Evolutionary conservation across 2,113 vertebrate genomes (phyloP).

Genomic region (Microtus richardsoni): DNA sequence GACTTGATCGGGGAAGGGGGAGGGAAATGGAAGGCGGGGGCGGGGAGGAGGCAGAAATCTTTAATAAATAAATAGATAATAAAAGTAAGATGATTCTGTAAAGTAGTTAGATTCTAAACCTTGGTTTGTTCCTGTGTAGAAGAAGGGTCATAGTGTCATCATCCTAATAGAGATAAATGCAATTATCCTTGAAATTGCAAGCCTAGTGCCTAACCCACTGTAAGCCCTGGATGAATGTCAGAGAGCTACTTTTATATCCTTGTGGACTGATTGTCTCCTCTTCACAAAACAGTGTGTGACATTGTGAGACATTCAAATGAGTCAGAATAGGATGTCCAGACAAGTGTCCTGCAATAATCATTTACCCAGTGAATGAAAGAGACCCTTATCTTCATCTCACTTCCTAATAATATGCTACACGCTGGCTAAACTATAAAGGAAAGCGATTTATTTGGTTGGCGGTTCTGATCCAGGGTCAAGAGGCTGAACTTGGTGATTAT

Average conservation of each 20-base stretch:
- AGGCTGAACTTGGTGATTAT: too few species aligned
- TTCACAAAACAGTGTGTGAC: slow-evolving; percentile 1
- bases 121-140: neutral
- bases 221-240: neutral
- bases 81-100: too few species aligned
- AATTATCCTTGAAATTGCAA: neutral
- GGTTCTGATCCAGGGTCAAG: neutral
- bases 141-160: neutral
- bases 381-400: neutral
- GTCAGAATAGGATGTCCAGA: neutral
- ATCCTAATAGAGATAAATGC: neutral
- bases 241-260: neutral
- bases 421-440: neutral
- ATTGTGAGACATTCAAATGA: neutral
- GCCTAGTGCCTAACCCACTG: neutral
- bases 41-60: too few species aligned
- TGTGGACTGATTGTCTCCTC: neutral
- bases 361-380: neutral
- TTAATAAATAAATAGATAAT: too few species aligned
- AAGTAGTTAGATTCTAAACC: neutral
- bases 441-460: neutral
- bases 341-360: neutral
- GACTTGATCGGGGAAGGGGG: too few species aligned
- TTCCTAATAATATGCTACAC: neutral
- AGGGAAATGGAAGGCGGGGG: too few species aligned